These are phyloP conservation scores for Drosophila leonis DNA, from an alignment of 2,888 invertebrate species.

Conservation along the genomic window DNA sequence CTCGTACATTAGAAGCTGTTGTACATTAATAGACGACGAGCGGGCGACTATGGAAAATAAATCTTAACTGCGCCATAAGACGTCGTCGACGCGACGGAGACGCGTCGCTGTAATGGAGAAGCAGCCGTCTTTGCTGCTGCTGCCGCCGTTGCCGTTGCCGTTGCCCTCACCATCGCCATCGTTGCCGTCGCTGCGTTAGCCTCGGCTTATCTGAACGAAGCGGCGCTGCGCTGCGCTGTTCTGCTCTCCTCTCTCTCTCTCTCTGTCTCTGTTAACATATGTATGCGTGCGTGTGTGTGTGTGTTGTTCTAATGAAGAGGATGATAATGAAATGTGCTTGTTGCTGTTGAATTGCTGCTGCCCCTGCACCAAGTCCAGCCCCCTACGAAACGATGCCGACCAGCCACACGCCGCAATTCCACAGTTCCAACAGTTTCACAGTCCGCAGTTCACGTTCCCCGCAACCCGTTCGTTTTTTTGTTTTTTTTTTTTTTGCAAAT, in stretches of 20 bases:
- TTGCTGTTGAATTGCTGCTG: slow-evolving; percentile 47
- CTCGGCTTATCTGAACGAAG: slow-evolving; percentile 38
- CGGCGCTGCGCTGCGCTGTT: neutral
- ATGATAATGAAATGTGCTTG: slow-evolving; percentile 74
- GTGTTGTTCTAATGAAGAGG: slow-evolving; percentile 74
- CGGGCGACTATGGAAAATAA: slow-evolving; percentile 71
- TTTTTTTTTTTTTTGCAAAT: too few relatives aligned
- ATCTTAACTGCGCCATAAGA: slow-evolving; percentile 82
- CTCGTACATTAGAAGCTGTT: slow-evolving; percentile 67
- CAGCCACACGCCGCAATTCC: slow-evolving; percentile 29
- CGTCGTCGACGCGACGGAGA: slow-evolving; percentile 32
- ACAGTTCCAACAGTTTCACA: slow-evolving; percentile 35
- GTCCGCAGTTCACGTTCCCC: slow-evolving; percentile 33
- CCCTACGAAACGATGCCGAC: slow-evolving; percentile 21
- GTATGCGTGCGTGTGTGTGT: slow-evolving; percentile 13
- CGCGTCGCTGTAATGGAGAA: slow-evolving; percentile 66
- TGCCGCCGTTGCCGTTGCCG: slow-evolving; percentile 12
- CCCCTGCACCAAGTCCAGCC: slow-evolving; percentile 43
- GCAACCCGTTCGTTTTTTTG: slow-evolving; percentile 45
- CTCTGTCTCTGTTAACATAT: neutral
- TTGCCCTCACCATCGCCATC: neutral
- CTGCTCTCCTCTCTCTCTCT: slow-evolving; percentile 6
- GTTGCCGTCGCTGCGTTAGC: slow-evolving; percentile 30
- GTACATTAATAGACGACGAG: slow-evolving; percentile 56
- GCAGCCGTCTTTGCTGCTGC: slow-evolving; percentile 34